These are phyloP conservation scores for Umimayanthus kanabou DNA, from an alignment of 92 coral and sea anemone species.

Conservation along the genomic window DNA sequence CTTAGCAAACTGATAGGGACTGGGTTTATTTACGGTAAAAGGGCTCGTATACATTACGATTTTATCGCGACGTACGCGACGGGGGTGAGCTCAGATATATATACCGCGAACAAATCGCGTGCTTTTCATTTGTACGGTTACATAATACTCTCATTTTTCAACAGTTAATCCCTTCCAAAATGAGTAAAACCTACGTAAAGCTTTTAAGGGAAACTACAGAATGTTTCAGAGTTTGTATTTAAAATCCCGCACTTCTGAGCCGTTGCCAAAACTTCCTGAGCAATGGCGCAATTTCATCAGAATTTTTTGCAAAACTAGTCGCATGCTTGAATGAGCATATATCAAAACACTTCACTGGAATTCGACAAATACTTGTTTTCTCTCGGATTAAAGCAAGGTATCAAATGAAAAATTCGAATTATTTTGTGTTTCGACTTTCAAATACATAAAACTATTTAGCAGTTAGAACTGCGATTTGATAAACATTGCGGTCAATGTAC, in stretches of 20 bases:
- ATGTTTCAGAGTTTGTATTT: not conserved
- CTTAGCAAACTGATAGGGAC: slow-evolving; percentile 24
- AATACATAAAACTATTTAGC: not conserved
- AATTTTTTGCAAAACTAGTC: not conserved
- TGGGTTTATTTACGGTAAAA: slow-evolving; percentile 17
- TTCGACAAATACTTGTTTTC: slow-evolving; percentile 10
- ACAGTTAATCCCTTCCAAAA: not conserved
- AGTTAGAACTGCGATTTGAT: not conserved
- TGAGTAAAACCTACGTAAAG: not conserved
- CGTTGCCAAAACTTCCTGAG: not conserved
- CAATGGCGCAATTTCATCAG: not conserved
- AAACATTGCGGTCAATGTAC: not conserved
- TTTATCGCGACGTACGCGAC: not conserved
- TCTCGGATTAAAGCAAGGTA: not conserved
- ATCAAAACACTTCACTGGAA: not conserved
- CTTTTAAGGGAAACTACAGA: not conserved
- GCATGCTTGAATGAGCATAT: not conserved
- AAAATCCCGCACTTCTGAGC: not conserved
- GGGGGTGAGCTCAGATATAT: not conserved
- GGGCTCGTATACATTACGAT: slow-evolving; percentile 18
- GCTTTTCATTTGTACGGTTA: not conserved
- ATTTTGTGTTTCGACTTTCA: not conserved
- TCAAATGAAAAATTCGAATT: slow-evolving; percentile 2
- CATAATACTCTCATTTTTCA: not conserved
- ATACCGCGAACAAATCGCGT: slow-evolving; percentile 7